Conservation (phyloP, 2,888 invertebrate genomes). For the Heliothis peltigera region DNA sequence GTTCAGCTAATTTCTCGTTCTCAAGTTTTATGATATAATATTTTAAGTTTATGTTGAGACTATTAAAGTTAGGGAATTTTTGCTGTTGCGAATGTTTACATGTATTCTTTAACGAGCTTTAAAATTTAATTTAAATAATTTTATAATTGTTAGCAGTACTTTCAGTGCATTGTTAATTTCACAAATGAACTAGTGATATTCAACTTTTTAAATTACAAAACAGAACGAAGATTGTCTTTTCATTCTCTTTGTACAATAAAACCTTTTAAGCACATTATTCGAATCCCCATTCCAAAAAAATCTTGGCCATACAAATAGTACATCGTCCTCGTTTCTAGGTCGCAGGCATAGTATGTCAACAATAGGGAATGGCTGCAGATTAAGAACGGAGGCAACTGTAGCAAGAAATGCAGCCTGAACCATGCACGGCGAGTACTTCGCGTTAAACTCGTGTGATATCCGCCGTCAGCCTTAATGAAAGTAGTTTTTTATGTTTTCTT, state of each 20-base stretch:
- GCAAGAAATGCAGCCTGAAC: conserved; percentile 51
- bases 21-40: conserved; percentile 53
- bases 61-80: conserved; percentile 42
- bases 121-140: conserved; percentile 7
- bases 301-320: conserved; percentile 43
- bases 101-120: conserved; percentile 24
- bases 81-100: conserved; percentile 30
- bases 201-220: background rate
- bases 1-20: conserved; percentile 57
- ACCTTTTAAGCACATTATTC: conserved; percentile 28
- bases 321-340: conserved; percentile 71
- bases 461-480: conserved; percentile 40
- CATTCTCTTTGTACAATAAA: background rate
- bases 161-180: background rate
- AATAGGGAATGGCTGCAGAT: conserved; percentile 74
- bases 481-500: conserved; percentile 38
- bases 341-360: conserved; percentile 74
- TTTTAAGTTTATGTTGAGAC: conserved; percentile 38
- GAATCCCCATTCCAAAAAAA: conserved; percentile 40
- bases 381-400: conserved; percentile 69
- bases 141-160: background rate
- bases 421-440: conserved; percentile 33
- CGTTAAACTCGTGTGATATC: conserved; percentile 49
- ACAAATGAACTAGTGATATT: background rate
- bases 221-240: conserved; percentile 1